Conservation (phyloP, 2,888 invertebrate genomes). For the Campoletis raptor region DNA sequence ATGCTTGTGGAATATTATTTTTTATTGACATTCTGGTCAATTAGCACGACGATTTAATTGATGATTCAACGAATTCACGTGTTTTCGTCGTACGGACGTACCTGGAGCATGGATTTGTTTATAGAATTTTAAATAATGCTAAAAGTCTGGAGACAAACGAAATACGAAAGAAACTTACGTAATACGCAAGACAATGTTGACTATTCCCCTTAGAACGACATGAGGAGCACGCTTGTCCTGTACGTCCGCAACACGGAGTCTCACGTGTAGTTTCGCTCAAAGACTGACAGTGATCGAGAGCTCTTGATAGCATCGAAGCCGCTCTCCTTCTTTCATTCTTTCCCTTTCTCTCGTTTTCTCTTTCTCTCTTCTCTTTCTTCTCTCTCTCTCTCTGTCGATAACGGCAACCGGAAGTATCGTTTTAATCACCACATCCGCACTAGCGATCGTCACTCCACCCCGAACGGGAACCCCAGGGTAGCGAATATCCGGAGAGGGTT, state of each 20-base stretch:
- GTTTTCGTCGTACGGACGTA: neutral
- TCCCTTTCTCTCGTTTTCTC: slow-evolving; percentile 22
- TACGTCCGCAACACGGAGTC: slow-evolving; percentile 13
- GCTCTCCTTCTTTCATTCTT: slow-evolving; percentile 36
- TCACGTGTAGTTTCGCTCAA: slow-evolving; percentile 62
- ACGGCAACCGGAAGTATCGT: slow-evolving; percentile 82
- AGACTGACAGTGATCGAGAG: slow-evolving; percentile 81
- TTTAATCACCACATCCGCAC: slow-evolving; percentile 82
- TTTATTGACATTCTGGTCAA: neutral
- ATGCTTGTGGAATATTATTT: neutral
- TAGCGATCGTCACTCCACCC: slow-evolving; percentile 71
- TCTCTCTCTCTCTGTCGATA: slow-evolving; percentile 73
- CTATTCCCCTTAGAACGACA: slow-evolving; percentile 36
- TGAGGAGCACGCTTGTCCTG: slow-evolving; percentile 20
- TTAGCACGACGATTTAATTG: neutral
- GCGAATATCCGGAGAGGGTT: slow-evolving; percentile 49
- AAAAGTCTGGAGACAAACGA: neutral
- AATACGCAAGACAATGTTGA: slow-evolving; percentile 33
- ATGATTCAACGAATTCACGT: neutral
- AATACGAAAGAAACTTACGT: slow-evolving; percentile 32
- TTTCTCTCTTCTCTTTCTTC: slow-evolving; percentile 21
- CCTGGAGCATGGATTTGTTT: neutral
- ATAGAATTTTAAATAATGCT: neutral
- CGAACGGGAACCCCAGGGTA: slow-evolving; percentile 32
- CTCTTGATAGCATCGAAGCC: slow-evolving; percentile 78